phyloP scores from a whole-genome alignment of 2,888 invertebrate genomes.

The Nomada ruficornis region DNA sequence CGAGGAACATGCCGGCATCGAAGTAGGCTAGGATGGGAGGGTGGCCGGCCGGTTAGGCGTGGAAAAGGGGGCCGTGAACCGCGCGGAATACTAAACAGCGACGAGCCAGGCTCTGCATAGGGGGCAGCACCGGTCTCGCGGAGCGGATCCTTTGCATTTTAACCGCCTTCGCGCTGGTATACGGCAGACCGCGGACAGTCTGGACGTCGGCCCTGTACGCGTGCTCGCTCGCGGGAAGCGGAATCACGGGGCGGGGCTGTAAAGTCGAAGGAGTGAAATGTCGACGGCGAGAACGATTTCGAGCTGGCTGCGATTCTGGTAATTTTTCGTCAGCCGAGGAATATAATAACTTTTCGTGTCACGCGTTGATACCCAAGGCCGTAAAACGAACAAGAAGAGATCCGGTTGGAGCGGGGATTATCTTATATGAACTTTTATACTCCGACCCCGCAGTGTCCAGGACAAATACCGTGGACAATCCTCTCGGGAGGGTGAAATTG shows the following conservation, averaged over 20 bases:
- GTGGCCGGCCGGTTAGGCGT: constrained; percentile 41
- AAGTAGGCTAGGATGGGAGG: constrained; percentile 31
- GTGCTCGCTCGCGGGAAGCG: neutral
- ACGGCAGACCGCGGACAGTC: neutral
- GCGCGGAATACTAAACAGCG: constrained; percentile 82
- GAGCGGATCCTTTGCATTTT: constrained; percentile 83
- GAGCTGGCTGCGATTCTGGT: neutral
- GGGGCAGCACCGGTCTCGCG: constrained; percentile 75
- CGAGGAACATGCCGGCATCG: constrained; percentile 82
- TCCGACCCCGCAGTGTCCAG: constrained; percentile 13
- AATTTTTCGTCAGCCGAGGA: neutral
- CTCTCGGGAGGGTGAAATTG: constrained; percentile 71
- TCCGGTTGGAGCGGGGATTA: constrained; percentile 66
- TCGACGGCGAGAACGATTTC: neutral
- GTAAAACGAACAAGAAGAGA: constrained; percentile 11
- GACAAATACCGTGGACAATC: constrained; percentile 72
- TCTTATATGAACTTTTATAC: constrained; percentile 75
- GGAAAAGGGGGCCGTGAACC: constrained; percentile 76
- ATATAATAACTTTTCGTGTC: constrained; percentile 9
- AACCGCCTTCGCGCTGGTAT: constrained; percentile 71
- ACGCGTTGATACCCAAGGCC: constrained; percentile 53
- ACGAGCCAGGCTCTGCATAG: constrained; percentile 29
- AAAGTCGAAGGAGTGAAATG: neutral
- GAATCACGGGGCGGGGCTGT: neutral
- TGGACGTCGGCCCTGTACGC: neutral